Conservation (phyloP, 2,113 vertebrate species). For the Rana temporaria region DNA sequence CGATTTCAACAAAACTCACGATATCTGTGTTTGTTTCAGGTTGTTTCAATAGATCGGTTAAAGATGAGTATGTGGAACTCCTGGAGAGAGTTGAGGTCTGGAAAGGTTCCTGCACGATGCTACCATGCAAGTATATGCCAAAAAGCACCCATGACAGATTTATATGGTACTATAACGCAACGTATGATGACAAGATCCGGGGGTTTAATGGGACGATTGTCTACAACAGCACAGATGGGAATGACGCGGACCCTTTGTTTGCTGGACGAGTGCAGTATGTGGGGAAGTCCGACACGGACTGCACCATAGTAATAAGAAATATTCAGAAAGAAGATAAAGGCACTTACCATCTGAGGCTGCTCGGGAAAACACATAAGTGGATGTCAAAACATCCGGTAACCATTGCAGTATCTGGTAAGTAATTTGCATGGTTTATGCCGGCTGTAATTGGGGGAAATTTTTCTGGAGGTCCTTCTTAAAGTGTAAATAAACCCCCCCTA, state of each 20-base stretch:
- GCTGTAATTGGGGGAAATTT: no score
- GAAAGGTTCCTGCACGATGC: conserved; percentile 2
- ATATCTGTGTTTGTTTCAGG: not conserved
- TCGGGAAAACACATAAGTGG: no score
- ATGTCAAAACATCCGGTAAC: not conserved
- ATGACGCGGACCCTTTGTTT: not conserved
- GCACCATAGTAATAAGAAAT: not conserved
- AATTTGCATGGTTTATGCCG: not conserved
- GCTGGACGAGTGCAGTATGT: not conserved
- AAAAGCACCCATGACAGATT: not conserved
- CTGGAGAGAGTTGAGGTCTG: not conserved
- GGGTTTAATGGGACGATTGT: not conserved
- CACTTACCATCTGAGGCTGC: not conserved
- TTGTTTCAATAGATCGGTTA: not conserved
- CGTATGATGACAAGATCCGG: not conserved
- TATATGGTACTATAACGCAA: conserved; percentile 29
- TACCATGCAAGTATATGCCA: not conserved
- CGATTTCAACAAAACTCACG: no score
- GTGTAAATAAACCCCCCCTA: no score
- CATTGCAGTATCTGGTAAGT: conserved; percentile 23
- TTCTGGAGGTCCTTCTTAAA: no score
- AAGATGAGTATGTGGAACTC: not conserved
- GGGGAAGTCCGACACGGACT: not conserved
- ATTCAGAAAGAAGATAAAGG: not conserved
- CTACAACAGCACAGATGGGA: not conserved